A percentile compares a stretch with the other conserved stretches of the same genome.
phyloP scores from a whole-genome alignment of 2,888 invertebrate species.

The Sphaerophoria rueppellii region DNA sequence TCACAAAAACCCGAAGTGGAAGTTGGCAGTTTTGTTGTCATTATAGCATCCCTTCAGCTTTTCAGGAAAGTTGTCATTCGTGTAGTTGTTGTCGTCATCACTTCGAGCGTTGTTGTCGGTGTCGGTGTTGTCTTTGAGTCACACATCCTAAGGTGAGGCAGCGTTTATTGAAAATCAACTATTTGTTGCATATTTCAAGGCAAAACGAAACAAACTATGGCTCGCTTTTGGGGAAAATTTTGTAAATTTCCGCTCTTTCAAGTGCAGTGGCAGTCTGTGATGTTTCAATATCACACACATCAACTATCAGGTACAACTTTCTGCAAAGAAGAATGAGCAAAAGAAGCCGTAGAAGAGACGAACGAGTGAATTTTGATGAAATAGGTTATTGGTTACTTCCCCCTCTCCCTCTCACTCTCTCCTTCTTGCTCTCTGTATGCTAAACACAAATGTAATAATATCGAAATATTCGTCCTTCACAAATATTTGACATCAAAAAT shows the following conservation, averaged over 20 bases:
- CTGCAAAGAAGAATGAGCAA: background rate
- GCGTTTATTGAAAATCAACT: slow-evolving; percentile 43
- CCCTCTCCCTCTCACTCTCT: too few relatives aligned
- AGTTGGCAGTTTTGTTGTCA: background rate
- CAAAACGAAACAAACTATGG: slow-evolving; percentile 14
- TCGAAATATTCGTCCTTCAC: slow-evolving; percentile 29
- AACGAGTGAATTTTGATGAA: slow-evolving; percentile 24
- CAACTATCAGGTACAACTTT: background rate
- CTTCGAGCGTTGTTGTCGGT: too few relatives aligned
- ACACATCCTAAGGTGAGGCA: background rate
- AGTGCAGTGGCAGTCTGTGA: slow-evolving; percentile 8
- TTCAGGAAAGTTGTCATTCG: too few relatives aligned
- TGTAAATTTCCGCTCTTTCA: slow-evolving; percentile 41
- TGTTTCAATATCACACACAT: background rate
- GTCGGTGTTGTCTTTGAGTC: too few relatives aligned
- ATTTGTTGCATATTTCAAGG: slow-evolving; percentile 39
- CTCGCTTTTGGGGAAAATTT: slow-evolving; percentile 12
- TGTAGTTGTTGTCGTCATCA: too few relatives aligned
- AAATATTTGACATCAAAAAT: slow-evolving; percentile 46
- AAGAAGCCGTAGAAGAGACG: slow-evolving; percentile 1
- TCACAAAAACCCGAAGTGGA: background rate
- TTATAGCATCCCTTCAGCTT: background rate
- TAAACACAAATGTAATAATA: background rate
- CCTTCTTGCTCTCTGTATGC: background rate
- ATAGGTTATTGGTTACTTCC: background rate